These are phyloP conservation scores for Momotus momota DNA, from an alignment of 2,797 vertebrate genomes.

Conservation along the genomic window DNA sequence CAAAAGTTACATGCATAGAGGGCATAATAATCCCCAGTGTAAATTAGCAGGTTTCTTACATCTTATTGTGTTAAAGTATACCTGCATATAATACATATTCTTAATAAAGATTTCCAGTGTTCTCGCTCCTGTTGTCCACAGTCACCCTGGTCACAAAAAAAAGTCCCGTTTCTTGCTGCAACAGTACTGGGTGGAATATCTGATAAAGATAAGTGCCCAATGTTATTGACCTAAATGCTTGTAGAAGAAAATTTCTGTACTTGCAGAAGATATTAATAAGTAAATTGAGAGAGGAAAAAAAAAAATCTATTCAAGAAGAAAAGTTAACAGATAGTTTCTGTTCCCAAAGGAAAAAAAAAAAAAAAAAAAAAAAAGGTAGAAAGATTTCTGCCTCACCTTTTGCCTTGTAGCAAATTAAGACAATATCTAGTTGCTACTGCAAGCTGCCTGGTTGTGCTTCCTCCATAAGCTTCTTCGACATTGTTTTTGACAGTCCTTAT, in stretches of 20 bases:
- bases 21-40: not conserved
- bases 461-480: not conserved
- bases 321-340: not conserved
- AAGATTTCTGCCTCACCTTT: not conserved
- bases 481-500: not conserved
- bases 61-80: not conserved
- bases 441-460: not conserved
- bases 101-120: not conserved
- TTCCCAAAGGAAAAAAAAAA: not conserved
- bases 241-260: not conserved
- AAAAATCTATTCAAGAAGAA: not conserved
- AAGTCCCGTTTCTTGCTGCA: not conserved
- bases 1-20: not conserved
- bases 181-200: not conserved
- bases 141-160: not conserved
- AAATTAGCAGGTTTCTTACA: not conserved
- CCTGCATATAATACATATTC: not conserved
- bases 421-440: not conserved
- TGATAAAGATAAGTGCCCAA: not conserved
- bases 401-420: not conserved
- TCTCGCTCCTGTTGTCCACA: not conserved
- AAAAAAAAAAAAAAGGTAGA: not conserved
- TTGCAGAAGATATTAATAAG: not conserved
- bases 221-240: not conserved
- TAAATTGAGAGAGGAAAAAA: not conserved